A percentile compares a stretch with the other conserved stretches of the same genome.
phyloP scores from a whole-genome alignment of 2,888 invertebrate genomes.

The Nephrotoma flavescens region DNA sequence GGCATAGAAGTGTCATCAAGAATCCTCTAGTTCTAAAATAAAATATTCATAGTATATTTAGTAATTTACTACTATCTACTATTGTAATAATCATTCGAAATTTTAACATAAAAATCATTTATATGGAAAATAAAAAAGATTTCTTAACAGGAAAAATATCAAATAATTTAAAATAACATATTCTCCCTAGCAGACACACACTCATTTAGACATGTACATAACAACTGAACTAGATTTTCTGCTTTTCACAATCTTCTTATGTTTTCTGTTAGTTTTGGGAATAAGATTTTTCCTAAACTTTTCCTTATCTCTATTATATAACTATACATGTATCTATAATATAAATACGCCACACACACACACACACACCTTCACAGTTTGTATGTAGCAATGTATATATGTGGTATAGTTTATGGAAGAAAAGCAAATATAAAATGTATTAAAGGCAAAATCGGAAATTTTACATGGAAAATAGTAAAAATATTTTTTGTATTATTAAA shows the following conservation, averaged over 20 bases:
- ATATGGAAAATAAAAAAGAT: neutral
- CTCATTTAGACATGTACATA: neutral
- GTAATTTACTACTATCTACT: too few relatives aligned
- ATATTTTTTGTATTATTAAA: neutral
- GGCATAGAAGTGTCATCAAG: too few relatives aligned
- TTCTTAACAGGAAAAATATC: neutral
- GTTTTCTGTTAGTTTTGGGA: too few relatives aligned
- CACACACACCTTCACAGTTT: neutral
- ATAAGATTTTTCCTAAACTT: too few relatives aligned
- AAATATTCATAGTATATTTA: too few relatives aligned
- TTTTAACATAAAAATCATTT: too few relatives aligned
- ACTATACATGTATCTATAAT: neutral
- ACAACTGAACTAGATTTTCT: neutral
- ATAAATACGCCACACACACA: neutral
- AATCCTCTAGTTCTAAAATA: too few relatives aligned
- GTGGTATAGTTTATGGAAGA: neutral
- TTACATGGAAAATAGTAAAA: neutral
- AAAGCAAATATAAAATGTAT: neutral
- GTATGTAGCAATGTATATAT: neutral
- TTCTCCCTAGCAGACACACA: neutral
- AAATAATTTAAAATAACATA: neutral
- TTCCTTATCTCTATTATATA: neutral
- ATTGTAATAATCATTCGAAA: too few relatives aligned
- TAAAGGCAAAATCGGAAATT: neutral
- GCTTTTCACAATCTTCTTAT: neutral